Percentiles rank a stretch among this genome's conserved stretches.
Conservation (phyloP, 2,113 vertebrate genomes). For the Carassius gibelio region DNA sequence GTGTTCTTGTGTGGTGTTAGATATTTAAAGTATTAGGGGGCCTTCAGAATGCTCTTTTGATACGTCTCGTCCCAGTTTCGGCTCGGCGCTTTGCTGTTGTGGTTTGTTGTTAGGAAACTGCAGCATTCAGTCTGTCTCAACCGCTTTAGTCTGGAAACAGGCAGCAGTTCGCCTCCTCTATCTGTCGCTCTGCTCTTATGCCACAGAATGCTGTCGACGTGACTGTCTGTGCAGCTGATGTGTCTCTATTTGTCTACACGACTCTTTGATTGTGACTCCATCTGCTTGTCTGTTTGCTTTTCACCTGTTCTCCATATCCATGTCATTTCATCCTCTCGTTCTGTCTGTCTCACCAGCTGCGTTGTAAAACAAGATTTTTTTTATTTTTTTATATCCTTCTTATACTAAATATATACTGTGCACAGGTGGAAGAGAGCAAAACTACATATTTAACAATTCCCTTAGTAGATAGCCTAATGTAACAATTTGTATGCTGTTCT, state of each 20-base stretch:
- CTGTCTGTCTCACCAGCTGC: not conserved
- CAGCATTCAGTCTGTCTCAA: slow-evolving; percentile 60
- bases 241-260: slow-evolving; percentile 4
- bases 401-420: not conserved
- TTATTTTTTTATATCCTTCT: too few relatives aligned
- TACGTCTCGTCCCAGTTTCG: slow-evolving; percentile 66
- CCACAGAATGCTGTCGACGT: not conserved
- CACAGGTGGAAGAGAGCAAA: not conserved
- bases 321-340: not conserved
- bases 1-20: slow-evolving; percentile 19
- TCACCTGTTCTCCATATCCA: not conserved
- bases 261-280: not conserved
- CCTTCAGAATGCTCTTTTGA: slow-evolving; percentile 62
- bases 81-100: slow-evolving; percentile 34
- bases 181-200: slow-evolving; percentile 9
- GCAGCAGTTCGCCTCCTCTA: slow-evolving; percentile 17
- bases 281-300: not conserved
- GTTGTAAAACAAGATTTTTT: too few relatives aligned
- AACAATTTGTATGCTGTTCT: too few relatives aligned
- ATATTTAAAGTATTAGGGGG: slow-evolving; percentile 39
- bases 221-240: not conserved
- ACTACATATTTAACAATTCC: too few relatives aligned
- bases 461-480: too few relatives aligned
- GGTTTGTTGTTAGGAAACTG: slow-evolving; percentile 56
- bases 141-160: slow-evolving; percentile 38